These are phyloP conservation scores for Picus viridis DNA, from an alignment of 2,797 vertebrate species.

Conservation along the genomic window DNA sequence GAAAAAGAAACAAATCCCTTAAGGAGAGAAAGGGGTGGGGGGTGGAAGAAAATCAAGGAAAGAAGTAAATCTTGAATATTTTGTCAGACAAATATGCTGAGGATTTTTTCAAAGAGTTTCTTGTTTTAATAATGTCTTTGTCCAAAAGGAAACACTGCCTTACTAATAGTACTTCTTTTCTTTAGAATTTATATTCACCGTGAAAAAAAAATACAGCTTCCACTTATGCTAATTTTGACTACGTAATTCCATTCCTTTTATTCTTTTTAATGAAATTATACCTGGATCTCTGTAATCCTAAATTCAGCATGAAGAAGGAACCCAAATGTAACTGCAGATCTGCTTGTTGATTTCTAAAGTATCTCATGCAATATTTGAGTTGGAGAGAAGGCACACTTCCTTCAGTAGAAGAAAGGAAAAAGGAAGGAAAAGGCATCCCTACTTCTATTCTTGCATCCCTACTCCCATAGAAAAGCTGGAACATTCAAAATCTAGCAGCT, in stretches of 20 bases:
- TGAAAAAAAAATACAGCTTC: background rate
- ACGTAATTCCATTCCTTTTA: background rate
- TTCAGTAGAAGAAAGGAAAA: background rate
- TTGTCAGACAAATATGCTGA: background rate
- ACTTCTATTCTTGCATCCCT: background rate
- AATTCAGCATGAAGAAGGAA: background rate
- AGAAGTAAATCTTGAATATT: background rate
- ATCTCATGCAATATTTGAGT: background rate
- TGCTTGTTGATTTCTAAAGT: background rate
- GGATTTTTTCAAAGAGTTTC: background rate
- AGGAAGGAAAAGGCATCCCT: background rate
- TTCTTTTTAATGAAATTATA: background rate
- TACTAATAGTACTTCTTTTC: background rate
- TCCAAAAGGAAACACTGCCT: background rate
- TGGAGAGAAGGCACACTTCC: background rate
- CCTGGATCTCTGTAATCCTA: background rate
- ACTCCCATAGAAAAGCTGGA: background rate
- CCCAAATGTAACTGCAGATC: background rate
- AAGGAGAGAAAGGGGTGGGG: background rate
- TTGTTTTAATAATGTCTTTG: background rate
- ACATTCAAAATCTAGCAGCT: background rate
- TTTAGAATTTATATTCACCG: background rate
- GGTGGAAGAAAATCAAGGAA: background rate
- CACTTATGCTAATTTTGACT: background rate
- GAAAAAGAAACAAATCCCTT: background rate